Base-by-base conservation (phyloP, 1,140 invertebrate genomes). In the Triops longicaudatus region DNA sequence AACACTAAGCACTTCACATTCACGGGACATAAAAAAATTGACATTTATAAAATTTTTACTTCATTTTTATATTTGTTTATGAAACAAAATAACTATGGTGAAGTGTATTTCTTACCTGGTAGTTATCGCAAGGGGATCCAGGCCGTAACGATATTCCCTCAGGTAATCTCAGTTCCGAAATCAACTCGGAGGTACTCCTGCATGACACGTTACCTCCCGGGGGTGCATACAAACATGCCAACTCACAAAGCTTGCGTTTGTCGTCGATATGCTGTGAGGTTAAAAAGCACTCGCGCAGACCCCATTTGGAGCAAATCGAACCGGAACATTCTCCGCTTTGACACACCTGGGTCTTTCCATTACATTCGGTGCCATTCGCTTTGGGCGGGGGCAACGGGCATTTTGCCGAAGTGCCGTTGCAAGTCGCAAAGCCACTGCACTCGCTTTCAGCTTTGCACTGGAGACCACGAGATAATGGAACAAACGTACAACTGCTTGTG, bases 81-180 rank as follows among this genome's bases (percentile, higher is more conserved):
- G n/a, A n/a, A n/a, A n/a, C n/a, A n/a, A n/a, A n/a, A n/a, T n/a
- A n/a, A n/a, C n/a, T n/a, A n/a, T n/a, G n/a, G n/a, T n/a, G n/a
- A n/a, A n/a, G n/a, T n/a, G n/a, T n/a, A n/a, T 28, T 26, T 63
- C 80, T 77, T 84, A 92, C 95, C 87, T 95, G 93, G 86, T 97
- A 99, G 86, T 99, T 98, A 85, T 99, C 96, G 86, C 98, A 99
- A 0, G 97, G 97, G 73, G 97, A 96, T 37, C 98, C 97, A 77
- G 95, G 93, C 77, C 94, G 87, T 41, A 98, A 85, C 81, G 92
- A 94, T 77, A 98, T 94, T 4, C 95, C 95, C 1, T 86, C 83
- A 0, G 93, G 92, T 78, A 95, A 84, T 41, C 91, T 91, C 27
- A 93, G 91, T 10, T 86, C 82, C 11, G 88, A 83, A 5, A 91